Evolutionary conservation across 2,888 invertebrate genomes (phyloP).

Genomic region (Ophion slaviceki): DNA sequence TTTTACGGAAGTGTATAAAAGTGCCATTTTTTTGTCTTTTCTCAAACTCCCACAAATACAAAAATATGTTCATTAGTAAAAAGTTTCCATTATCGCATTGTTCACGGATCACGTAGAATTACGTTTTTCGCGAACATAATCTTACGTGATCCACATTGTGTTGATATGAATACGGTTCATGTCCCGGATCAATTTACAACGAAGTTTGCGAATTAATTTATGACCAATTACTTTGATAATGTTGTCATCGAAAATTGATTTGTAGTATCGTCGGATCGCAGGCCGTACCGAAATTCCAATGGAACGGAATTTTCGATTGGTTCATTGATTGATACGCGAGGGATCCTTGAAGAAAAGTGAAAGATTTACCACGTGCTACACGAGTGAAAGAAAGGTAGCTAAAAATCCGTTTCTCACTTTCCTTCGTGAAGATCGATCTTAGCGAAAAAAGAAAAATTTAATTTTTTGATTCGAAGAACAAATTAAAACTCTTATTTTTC

Average conservation of each 20-base stretch:
- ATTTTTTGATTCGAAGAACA: not conserved
- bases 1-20: not conserved
- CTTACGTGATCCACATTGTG: not conserved
- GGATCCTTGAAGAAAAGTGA: not conserved
- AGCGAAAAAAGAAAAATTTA: too few relatives aligned
- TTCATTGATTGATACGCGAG: not conserved
- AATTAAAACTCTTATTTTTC: not conserved
- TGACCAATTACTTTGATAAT: not conserved
- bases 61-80: not conserved
- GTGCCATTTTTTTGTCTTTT: not conserved
- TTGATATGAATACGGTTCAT: not conserved
- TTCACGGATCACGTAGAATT: not conserved
- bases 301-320: too few relatives aligned
- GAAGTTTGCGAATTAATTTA: not conserved
- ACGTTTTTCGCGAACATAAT: not conserved
- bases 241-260: not conserved
- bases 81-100: not conserved
- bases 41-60: not conserved
- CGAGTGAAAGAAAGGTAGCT: not conserved
- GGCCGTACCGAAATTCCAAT: too few relatives aligned
- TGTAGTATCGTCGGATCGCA: too few relatives aligned
- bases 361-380: not conserved
- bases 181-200: not conserved
- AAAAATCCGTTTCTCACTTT: too few relatives aligned
- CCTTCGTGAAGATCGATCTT: too few relatives aligned